These are phyloP conservation scores for Venustoraphidia nigricollis DNA, from an alignment of 2,888 invertebrate genomes.

Conservation along the genomic window DNA sequence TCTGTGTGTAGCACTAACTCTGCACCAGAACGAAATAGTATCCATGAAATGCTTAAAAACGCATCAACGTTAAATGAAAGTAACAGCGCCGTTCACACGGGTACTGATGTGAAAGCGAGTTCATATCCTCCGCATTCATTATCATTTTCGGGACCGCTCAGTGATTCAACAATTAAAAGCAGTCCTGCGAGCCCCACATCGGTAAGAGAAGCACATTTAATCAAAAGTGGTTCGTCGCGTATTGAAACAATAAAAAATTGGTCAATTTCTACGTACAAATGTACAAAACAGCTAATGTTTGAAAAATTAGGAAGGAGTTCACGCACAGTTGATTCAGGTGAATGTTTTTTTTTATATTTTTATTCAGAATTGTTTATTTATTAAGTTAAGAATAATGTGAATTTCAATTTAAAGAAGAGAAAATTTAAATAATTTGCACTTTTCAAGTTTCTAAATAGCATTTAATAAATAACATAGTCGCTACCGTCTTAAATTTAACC, in stretches of 20 bases:
- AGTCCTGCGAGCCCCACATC: slow-evolving; percentile 40
- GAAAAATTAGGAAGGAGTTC: slow-evolving; percentile 93
- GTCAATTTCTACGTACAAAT: slow-evolving; percentile 97
- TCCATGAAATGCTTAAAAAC: slow-evolving; percentile 77
- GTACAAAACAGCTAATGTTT: slow-evolving; percentile 90
- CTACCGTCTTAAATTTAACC: too few relatives aligned
- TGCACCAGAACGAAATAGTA: slow-evolving; percentile 42
- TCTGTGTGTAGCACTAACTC: neutral
- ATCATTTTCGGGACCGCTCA: slow-evolving; percentile 54
- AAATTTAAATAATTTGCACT: too few relatives aligned
- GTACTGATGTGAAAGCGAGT: slow-evolving; percentile 50
- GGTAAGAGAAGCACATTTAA: slow-evolving; percentile 19
- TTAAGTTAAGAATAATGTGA: too few relatives aligned
- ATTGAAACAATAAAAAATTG: slow-evolving; percentile 89
- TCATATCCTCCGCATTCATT: slow-evolving; percentile 47
- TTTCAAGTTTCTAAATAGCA: too few relatives aligned
- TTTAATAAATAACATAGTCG: too few relatives aligned
- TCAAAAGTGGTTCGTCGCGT: slow-evolving; percentile 59
- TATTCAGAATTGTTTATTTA: neutral
- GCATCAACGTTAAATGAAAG: slow-evolving; percentile 64
- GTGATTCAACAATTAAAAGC: slow-evolving; percentile 36
- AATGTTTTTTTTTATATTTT: slow-evolving; percentile 8
- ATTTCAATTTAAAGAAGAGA: too few relatives aligned
- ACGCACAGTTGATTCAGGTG: slow-evolving; percentile 74
- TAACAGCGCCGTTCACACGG: slow-evolving; percentile 57